Base-by-base conservation (phyloP, 2,797 vertebrate genomes). In the Sebastes steindachneri region DNA sequence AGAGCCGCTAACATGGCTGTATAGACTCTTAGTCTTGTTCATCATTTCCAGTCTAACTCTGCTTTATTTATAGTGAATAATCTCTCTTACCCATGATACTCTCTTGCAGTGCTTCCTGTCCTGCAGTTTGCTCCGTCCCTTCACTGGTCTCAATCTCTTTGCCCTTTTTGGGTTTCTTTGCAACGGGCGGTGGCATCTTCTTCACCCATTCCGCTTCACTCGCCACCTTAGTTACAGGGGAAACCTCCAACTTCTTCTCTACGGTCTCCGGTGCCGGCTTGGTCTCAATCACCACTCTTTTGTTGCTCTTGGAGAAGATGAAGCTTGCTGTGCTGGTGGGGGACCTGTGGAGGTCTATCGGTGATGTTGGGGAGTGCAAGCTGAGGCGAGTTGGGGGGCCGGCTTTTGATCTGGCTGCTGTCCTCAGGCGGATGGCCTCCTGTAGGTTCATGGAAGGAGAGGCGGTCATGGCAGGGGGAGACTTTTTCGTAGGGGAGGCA, bases 261-360 rank as follows among this genome's bases (percentile, higher is more conserved):
- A 95, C 80, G 64, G 82, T 86, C 72, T 97, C 96, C 0, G 92
- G 86, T 3, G 93, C 95, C 1, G 95, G 83, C 0, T 95, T 87
- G 3, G 95, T 94, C 71, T 98, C 97, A 2, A 96, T 93, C 75
- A 96, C 95, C 85, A 96, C 85, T 87, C 94, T 98, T 90, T 93
- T 97, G 76, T 96, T 90, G 92, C 95, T 97, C 92, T 97, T 99
- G 78, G 98, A 96, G 65, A 99, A 99, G 91, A 99, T 97, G 83
- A 99, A 99, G 92, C 97, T 99, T 84, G 98, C 98, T 0, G 95
- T 98, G 72, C 96, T 97, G 67, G 97, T 95, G 0, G 98, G 94
- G 0, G 98, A 98, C 76, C 93, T 97, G 55, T 72, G 87, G 37
- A 90, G 33, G 48, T 91, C 90, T 28, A 64, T 23, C 35, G 94